These are phyloP conservation scores for Armadillidium nasatum DNA, from an alignment of 1,140 invertebrate genomes.

Conservation along the genomic window DNA sequence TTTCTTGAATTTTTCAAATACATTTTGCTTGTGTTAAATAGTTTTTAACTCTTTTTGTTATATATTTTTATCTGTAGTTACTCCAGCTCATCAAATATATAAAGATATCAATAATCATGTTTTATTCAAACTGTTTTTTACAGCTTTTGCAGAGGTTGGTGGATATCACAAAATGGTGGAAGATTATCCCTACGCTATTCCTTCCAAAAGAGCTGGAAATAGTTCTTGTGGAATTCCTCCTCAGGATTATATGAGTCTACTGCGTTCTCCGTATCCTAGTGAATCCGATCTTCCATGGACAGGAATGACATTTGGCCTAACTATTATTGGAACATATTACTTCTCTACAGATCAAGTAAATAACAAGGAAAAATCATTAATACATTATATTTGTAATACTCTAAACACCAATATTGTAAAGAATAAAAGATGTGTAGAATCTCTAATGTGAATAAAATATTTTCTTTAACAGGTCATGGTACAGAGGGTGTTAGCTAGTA, in stretches of 20 bases:
- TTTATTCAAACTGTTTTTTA: too few species aligned
- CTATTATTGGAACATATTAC: slow-evolving; percentile 23
- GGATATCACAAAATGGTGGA: slow-evolving; percentile 52
- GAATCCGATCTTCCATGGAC: slow-evolving; percentile 55
- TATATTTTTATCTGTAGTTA: too few species aligned
- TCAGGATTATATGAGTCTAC: slow-evolving; percentile 53
- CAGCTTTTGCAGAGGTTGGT: slow-evolving; percentile 55
- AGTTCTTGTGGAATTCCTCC: slow-evolving; percentile 48
- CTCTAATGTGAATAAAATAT: background rate
- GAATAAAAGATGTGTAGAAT: too few species aligned
- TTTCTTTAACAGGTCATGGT: slow-evolving; percentile 53
- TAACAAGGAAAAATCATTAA: too few species aligned
- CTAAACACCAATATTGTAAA: too few species aligned
- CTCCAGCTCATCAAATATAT: too few species aligned
- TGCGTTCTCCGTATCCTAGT: slow-evolving; percentile 49
- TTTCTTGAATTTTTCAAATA: too few species aligned
- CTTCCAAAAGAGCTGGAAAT: slow-evolving; percentile 35
- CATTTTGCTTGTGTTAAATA: too few species aligned
- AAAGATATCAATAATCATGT: too few species aligned
- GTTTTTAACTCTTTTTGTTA: too few species aligned
- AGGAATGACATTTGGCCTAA: slow-evolving; percentile 54
- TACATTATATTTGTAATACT: too few species aligned
- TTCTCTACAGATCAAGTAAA: too few species aligned
- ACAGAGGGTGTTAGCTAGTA: slow-evolving; percentile 56
- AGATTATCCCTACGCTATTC: slow-evolving; percentile 46